These are phyloP conservation scores for Clepsis dumicolana DNA, from an alignment of 2,888 invertebrate species.

Conservation along the genomic window DNA sequence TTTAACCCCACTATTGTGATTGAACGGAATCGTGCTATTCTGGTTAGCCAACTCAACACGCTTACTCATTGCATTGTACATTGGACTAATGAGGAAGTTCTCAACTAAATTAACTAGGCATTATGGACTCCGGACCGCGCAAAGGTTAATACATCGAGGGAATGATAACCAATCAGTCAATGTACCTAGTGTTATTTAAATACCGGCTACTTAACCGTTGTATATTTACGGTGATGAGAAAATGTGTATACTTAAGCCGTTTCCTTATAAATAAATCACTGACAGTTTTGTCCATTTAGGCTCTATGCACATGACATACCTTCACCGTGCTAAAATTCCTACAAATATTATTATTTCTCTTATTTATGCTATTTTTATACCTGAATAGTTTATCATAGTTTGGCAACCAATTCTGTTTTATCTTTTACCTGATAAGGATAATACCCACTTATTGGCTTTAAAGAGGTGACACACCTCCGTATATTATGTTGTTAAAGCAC, in stretches of 20 bases:
- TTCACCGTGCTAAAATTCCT: too few species aligned
- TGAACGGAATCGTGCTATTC: conserved; percentile 11
- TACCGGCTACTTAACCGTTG: too few species aligned
- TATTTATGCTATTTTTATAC: too few species aligned
- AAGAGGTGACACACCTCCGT: conserved; percentile 8
- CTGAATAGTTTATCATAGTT: too few species aligned
- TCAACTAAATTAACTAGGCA: conserved; percentile 26
- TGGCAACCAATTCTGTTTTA: conserved; percentile 23
- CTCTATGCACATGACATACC: neutral
- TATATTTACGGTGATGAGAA: too few species aligned
- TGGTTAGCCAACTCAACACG: conserved; percentile 24
- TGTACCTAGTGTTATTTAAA: neutral
- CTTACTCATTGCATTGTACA: conserved; percentile 22
- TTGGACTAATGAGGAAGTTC: conserved; percentile 37
- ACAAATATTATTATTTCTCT: too few species aligned
- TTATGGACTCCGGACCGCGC: conserved; percentile 29
- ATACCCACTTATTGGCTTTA: neutral
- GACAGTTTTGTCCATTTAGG: neutral
- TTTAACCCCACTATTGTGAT: conserved; percentile 6
- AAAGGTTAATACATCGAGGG: conserved; percentile 6
- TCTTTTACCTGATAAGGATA: conserved; percentile 16
- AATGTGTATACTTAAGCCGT: too few species aligned
- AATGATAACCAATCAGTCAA: neutral
- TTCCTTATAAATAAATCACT: too few species aligned
- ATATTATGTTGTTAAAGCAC: neutral